Percentiles rank a stretch among this genome's conserved stretches.
Evolutionary conservation across 2,888 invertebrate genomes (phyloP).

Genomic region (Anoplius nigerrimus): DNA sequence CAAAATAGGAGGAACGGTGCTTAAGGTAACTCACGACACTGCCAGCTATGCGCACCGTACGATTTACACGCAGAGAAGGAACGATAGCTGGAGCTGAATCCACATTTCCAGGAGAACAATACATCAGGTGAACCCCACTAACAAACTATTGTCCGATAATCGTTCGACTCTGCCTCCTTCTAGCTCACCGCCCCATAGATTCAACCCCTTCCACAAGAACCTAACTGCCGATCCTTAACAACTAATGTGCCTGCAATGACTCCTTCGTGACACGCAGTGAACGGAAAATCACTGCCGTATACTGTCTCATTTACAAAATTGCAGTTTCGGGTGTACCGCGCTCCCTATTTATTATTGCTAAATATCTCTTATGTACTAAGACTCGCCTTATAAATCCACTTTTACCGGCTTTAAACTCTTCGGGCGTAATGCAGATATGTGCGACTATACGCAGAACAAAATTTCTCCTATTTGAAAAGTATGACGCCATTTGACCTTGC

Average conservation of each 20-base stretch:
- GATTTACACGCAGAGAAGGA: conserved; percentile 49
- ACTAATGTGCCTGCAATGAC: conserved; percentile 16
- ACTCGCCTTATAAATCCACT: no score
- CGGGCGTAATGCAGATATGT: no score
- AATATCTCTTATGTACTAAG: no score
- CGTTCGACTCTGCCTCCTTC: conserved; percentile 57
- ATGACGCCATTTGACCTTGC: no score
- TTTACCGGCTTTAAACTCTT: no score
- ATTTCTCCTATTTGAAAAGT: no score
- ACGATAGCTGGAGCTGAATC: conserved; percentile 68
- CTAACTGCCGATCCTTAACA: conserved; percentile 38
- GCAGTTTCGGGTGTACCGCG: no score
- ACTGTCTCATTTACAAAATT: no score
- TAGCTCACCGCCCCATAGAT: conserved; percentile 35
- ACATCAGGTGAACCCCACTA: conserved; percentile 73
- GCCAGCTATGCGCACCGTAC: conserved; percentile 29
- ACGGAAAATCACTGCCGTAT: no score
- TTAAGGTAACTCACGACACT: conserved; percentile 17
- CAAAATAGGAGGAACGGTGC: no score
- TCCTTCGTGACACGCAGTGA: conserved; percentile 7
- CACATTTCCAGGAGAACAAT: conserved; percentile 72
- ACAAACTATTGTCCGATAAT: conserved; percentile 75
- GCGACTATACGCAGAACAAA: no score
- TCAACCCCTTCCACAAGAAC: conserved; percentile 34
- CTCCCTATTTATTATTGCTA: no score